Evolutionary conservation across 2,113 vertebrate genomes (phyloP), one percentile per base, ranked within the genome.

Genomic region (Gavia stellata): DNA sequence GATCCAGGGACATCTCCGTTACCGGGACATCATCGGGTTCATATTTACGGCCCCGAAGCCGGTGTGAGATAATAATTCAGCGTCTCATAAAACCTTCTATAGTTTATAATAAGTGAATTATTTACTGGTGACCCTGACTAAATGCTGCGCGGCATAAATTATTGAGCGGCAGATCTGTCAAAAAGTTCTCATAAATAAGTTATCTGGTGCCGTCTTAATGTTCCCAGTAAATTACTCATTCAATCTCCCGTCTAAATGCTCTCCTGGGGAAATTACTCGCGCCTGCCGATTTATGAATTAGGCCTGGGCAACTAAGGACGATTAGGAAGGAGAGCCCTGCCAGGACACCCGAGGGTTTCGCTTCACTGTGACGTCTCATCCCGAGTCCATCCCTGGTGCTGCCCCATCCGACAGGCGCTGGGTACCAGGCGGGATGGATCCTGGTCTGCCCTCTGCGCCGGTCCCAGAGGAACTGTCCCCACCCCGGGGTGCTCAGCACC

Each of bases 121-220:
- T 98, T 98, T 97, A 97, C 97, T 49, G 96, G 96, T 92, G 97
- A 96, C 96, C 96, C 97, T 70, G 96, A 84, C 92, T 95, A 94
- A 97, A 96, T 24, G 88, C 96, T 66, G 83, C 10, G 5, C 19
- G 31, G 83, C 72, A 97, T 97, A 78, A 98, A 98, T 98, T 97
- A 98, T 97, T 96, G 97, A 98, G 95, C 15, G 78, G 36, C 94
- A 91, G 97, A 98, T 97, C 97, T 96, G 97, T 96, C 96, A 96
- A 88, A 96, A 96, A 97, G 70, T 91, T 86, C 96, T 94, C 96
- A 94, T 97, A 97, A 98, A 97, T 97, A 97, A 97, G 85, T 97
- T 83, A 97, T 96, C 96, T 13, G 75, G 90, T 63, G 90, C 92
- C 8, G 50, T 88, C 97, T 96, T 96, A 96, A 96, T 90, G 96